These are phyloP conservation scores for Drosophila neotestacea DNA, from an alignment of 2,888 invertebrate genomes.

Conservation along the genomic window DNA sequence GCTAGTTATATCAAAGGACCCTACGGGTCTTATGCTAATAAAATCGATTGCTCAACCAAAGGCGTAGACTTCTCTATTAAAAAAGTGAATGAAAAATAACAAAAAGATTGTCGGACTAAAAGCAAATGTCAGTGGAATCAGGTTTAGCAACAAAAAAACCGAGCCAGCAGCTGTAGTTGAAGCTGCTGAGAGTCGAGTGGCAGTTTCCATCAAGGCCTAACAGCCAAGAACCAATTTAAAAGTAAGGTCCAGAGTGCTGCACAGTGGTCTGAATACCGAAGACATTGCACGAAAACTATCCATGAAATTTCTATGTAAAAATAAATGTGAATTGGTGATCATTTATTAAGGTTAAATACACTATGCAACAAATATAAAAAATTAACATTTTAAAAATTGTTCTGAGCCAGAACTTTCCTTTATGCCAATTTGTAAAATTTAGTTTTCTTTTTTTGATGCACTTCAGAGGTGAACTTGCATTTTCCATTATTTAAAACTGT, in stretches of 20 bases:
- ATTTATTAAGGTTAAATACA: too few relatives aligned
- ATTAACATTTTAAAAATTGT: too few relatives aligned
- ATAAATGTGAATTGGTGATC: too few relatives aligned
- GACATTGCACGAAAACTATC: neutral
- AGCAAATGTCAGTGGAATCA: slow-evolving; percentile 41
- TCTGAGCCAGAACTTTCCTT: too few relatives aligned
- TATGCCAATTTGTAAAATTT: too few relatives aligned
- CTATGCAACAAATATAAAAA: too few relatives aligned
- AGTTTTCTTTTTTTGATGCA: too few relatives aligned
- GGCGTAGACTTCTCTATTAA: slow-evolving; percentile 20
- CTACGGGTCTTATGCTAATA: slow-evolving; percentile 15
- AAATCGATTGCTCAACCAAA: slow-evolving; percentile 41
- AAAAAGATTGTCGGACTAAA: slow-evolving; percentile 25
- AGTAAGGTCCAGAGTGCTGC: slow-evolving; percentile 20
- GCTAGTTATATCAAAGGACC: slow-evolving; percentile 17
- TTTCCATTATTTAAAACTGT: too few relatives aligned
- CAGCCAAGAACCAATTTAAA: slow-evolving; percentile 19
- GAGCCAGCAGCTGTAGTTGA: slow-evolving; percentile 23
- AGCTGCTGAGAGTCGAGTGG: slow-evolving; percentile 56
- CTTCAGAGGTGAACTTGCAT: too few relatives aligned
- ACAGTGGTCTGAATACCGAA: slow-evolving; percentile 30
- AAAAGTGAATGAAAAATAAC: slow-evolving; percentile 16
- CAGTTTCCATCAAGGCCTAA: slow-evolving; percentile 51
- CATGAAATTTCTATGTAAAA: too few relatives aligned
- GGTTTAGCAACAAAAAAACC: slow-evolving; percentile 4